A percentile compares a stretch with the other conserved stretches of the same genome.
phyloP scores from a whole-genome alignment of 2,113 vertebrate species.

The Globicephala melas region DNA sequence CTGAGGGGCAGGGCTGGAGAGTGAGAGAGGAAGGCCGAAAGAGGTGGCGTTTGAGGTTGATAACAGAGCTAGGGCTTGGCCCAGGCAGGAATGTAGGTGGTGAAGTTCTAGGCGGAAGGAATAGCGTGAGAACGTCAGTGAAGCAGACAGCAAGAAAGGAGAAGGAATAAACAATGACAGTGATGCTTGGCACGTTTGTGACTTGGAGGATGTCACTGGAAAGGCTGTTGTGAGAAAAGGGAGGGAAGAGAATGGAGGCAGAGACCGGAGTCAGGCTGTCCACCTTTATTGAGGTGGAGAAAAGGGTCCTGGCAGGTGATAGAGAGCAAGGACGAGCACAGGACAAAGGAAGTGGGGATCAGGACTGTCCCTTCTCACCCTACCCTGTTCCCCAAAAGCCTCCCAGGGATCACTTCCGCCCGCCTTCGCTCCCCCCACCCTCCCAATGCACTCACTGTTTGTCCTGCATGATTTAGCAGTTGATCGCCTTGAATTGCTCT shows the following conservation, averaged over 20 bases:
- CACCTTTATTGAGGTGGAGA: neutral
- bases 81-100: neutral
- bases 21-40: neutral
- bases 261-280: neutral
- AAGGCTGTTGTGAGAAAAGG: neutral
- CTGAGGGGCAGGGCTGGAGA: neutral
- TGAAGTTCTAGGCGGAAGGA: neutral
- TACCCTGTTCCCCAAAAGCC: neutral
- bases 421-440: fast-evolving
- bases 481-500: neutral
- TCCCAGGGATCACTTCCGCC: neutral
- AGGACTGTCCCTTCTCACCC: too few species aligned
- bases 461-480: neutral
- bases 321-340: neutral
- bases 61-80: neutral
- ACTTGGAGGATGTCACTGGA: neutral
- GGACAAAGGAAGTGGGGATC: neutral
- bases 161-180: neutral
- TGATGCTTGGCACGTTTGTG: neutral
- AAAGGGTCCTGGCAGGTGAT: neutral
- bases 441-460: neutral
- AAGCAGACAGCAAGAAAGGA: neutral
- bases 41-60: neutral
- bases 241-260: neutral
- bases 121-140: too few species aligned